Percentiles rank a stretch among this genome's conserved stretches.
phyloP scores from a whole-genome alignment of 2,888 invertebrate genomes.

The Chaetoderma sp. region DNA sequence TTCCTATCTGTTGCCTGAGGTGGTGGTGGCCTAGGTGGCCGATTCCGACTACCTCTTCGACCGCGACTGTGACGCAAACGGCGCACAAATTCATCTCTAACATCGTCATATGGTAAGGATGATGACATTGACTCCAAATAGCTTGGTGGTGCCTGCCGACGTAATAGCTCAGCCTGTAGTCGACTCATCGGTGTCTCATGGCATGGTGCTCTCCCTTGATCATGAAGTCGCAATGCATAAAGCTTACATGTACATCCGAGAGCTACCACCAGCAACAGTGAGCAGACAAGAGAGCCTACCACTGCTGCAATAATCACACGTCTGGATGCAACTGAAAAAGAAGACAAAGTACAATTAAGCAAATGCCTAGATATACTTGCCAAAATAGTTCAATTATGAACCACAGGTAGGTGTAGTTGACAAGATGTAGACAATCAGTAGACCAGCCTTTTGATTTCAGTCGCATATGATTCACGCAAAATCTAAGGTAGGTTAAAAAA shows the following conservation, averaged over 20 bases:
- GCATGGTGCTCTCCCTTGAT: slow-evolving; percentile 41
- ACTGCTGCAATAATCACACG: slow-evolving; percentile 72
- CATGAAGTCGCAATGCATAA: slow-evolving; percentile 67
- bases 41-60: not conserved
- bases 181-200: slow-evolving; percentile 64
- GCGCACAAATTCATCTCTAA: not conserved
- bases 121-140: slow-evolving; percentile 71
- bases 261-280: slow-evolving; percentile 71
- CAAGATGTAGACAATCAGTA: too few species aligned
- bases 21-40: not conserved
- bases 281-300: slow-evolving; percentile 71
- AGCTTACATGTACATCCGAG: slow-evolving; percentile 72
- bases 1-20: not conserved
- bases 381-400: too few species aligned
- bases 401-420: too few species aligned
- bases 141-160: slow-evolving; percentile 71
- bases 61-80: not conserved
- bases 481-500: too few species aligned
- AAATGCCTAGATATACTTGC: not conserved
- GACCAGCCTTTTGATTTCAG: too few species aligned
- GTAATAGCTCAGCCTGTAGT: slow-evolving; percentile 65
- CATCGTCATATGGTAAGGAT: slow-evolving; percentile 50
- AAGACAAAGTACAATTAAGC: slow-evolving; percentile 6
- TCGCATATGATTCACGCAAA: too few species aligned
- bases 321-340: not conserved